Evolutionary conservation across 64 coral and sea anemone species (phyloP).

Genomic region (Hydrozoanthus tunicans): DNA sequence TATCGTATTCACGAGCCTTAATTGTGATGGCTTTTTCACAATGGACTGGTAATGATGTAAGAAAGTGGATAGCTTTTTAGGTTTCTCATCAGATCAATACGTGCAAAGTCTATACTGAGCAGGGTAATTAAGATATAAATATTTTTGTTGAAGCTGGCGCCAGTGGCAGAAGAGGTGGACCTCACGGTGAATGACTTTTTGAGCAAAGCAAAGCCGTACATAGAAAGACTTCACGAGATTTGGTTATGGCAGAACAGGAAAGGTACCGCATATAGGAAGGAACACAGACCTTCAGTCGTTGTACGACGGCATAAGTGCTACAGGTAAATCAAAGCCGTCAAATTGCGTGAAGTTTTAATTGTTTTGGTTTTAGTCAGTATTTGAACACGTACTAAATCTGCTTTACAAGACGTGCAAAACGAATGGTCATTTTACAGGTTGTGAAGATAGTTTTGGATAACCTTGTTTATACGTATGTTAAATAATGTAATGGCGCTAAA

Average conservation of each 20-base stretch:
- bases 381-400: too few relatives aligned
- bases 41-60: constrained; percentile 6
- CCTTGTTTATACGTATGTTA: too few relatives aligned
- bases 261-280: constrained; percentile 90
- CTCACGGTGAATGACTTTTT: constrained; percentile 94
- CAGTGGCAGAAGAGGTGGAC: constrained; percentile 88
- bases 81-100: constrained; percentile 30
- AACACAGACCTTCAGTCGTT: constrained; percentile 88
- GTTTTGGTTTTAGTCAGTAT: too few relatives aligned
- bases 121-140: constrained; percentile 3
- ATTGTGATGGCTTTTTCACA: background rate
- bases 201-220: constrained; percentile 97
- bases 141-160: constrained; percentile 66
- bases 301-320: constrained; percentile 94
- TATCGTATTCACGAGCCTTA: constrained; percentile 9
- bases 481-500: background rate
- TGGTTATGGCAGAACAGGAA: constrained; percentile 99
- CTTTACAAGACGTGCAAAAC: too few relatives aligned
- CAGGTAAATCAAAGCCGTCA: constrained; percentile 53
- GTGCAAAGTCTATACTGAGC: background rate
- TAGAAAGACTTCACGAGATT: constrained; percentile 97
- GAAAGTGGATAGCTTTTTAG: background rate
- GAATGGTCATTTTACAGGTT: too few relatives aligned
- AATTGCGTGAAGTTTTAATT: too few relatives aligned
- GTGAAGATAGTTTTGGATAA: too few relatives aligned